Conservation (phyloP, 2,797 vertebrate genomes). For the Ibycter americanus region DNA sequence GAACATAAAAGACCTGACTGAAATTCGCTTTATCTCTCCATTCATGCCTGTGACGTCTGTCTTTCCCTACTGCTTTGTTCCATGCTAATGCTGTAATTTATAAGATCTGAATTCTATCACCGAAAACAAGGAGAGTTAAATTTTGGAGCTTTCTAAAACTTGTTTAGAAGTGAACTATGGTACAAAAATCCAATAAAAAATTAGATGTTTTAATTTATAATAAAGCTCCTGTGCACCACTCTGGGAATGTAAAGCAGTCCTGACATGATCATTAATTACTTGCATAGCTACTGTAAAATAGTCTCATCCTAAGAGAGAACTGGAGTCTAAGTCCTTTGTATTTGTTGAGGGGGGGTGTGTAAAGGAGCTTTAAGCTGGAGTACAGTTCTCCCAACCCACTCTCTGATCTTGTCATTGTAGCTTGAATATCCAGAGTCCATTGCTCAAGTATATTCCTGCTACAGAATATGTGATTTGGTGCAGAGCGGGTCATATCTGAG, state of each 20-base stretch:
- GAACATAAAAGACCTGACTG: neutral
- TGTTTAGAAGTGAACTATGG: neutral
- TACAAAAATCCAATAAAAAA: neutral
- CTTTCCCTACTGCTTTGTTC: neutral
- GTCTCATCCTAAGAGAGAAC: neutral
- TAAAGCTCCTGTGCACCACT: neutral
- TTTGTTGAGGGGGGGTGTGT: neutral
- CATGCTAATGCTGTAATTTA: neutral
- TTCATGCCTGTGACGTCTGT: neutral
- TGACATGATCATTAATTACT: neutral
- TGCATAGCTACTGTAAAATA: neutral
- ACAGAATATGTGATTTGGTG: neutral
- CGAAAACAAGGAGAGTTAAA: neutral
- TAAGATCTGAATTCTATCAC: neutral
- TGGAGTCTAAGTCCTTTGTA: neutral
- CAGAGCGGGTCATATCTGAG: neutral
- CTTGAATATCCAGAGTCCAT: neutral
- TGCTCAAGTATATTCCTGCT: neutral
- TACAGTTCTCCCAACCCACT: neutral
- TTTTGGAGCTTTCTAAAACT: neutral
- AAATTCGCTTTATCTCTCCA: neutral
- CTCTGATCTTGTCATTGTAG: neutral
- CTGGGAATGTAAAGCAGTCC: neutral
- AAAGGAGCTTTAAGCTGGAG: neutral
- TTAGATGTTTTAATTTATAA: neutral